Evolutionary conservation across 2,888 invertebrate species (phyloP), one percentile per base, ranked within the genome.

Genomic region (Tiliacea aurago): DNA sequence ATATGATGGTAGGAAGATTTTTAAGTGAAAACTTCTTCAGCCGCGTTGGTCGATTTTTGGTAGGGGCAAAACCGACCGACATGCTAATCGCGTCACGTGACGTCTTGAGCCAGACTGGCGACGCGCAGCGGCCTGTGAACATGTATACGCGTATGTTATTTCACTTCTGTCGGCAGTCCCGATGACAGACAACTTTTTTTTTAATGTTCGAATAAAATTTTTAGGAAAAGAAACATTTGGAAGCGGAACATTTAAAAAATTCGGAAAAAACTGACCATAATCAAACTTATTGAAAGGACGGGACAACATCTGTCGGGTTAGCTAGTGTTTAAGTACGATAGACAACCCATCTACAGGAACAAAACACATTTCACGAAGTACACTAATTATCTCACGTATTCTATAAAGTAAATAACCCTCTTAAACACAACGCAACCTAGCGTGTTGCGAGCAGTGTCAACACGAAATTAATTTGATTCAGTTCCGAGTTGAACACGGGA

Each of bases 401-500:
- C 43, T 65, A 28, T 62, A 67, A 66, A 70, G 68, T 70, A 77
- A 81, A 83, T 73, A 81, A 65, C 28, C 62, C 66, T 63, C 55
- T 73, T 71, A 55, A 73, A 74, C 63, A 69, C 63, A 69, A 28
- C 28, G 28, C 63, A 56, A 76, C 71, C 13, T 64, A 70, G 64
- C 69, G 71, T 72, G 76, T 75, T 62, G 53, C 64, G 68, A 74
- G 73, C 73, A 66, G 76, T 77, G 83, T 84, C 83, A 85, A 80
- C 80, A 84, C 15, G 61, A 76, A 79, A 74, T 66, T 86, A 83
- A 86, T 85, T 84, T 80, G 73, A 86, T 86, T 80, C 75, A 61
- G 76, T 73, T 70, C 56, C 37, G 65, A 67, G 73, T 64, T 70
- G 47, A 73, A 69, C 66, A 72, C 63, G 80, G 65, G 62, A 73